phyloP scores from a whole-genome alignment of 2,797 vertebrate species.

The Acridotheres tristis region DNA sequence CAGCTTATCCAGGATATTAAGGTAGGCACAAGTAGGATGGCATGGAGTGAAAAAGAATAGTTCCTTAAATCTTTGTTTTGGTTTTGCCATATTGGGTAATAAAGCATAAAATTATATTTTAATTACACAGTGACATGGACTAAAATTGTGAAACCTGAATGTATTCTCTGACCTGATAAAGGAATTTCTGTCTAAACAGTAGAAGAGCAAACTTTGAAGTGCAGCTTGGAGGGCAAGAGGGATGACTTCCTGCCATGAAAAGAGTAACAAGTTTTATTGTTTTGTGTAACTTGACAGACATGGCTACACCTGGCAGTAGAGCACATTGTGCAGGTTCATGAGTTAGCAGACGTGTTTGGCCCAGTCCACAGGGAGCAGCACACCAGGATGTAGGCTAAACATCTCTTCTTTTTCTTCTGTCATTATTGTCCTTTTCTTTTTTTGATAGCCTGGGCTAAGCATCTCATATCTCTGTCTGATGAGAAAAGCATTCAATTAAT shows the following conservation, averaged over 20 bases:
- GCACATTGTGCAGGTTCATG: not conserved
- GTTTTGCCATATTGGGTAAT: not conserved
- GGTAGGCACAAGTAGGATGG: slow-evolving; percentile 71
- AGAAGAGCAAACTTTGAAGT: not conserved
- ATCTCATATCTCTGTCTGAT: not conserved
- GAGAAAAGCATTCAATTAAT: not conserved
- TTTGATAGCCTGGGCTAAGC: not conserved
- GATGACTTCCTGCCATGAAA: not conserved
- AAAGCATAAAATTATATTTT: not conserved
- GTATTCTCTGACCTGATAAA: not conserved
- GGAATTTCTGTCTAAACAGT: not conserved
- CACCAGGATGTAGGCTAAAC: not conserved
- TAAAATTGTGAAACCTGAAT: not conserved
- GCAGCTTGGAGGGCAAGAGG: not conserved
- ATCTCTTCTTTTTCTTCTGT: not conserved
- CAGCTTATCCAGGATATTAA: slow-evolving; percentile 96
- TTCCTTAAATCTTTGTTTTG: not conserved
- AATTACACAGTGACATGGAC: not conserved
- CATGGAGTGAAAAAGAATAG: not conserved
- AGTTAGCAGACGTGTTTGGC: not conserved
- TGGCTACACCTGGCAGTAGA: not conserved
- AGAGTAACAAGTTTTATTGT: not conserved
- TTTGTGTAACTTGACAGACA: not conserved
- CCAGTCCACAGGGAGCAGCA: not conserved
- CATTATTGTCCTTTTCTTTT: not conserved